Evolutionary conservation across 2,113 vertebrate genomes (phyloP).

Genomic region (Aegypius monachus): DNA sequence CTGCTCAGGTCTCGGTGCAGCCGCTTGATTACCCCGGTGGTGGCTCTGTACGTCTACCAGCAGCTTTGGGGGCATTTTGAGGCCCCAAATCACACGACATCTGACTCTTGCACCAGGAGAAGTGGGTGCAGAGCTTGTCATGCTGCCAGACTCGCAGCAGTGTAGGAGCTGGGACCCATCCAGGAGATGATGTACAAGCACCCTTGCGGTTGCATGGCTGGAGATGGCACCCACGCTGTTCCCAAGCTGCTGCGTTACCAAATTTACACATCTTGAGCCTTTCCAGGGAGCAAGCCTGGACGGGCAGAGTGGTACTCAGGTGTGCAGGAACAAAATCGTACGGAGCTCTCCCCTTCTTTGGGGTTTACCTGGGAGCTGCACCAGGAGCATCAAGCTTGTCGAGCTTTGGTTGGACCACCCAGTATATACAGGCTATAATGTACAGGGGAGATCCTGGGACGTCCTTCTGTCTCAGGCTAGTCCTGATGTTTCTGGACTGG

Average conservation of each 20-base stretch:
- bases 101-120: neutral
- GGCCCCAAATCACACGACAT: neutral
- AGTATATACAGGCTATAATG: rapidly evolving
- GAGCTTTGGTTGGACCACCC: neutral
- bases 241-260: neutral
- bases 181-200: neutral
- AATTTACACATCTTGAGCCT: neutral
- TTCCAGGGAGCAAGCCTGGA: neutral
- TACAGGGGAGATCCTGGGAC: neutral
- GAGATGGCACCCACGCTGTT: neutral
- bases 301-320: neutral
- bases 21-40: rapidly evolving
- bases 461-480: neutral
- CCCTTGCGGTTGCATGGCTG: rapidly evolving
- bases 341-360: neutral
- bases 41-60: neutral
- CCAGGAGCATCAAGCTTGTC: neutral
- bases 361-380: neutral
- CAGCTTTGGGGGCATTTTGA: neutral
- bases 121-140: neutral
- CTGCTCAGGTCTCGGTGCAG: neutral
- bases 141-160: neutral
- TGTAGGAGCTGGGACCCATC: neutral
- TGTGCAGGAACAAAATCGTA: neutral
- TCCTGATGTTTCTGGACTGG: neutral